Evolutionary conservation across 2,797 vertebrate genomes (phyloP).

Genomic region (Acanthornis magna): DNA sequence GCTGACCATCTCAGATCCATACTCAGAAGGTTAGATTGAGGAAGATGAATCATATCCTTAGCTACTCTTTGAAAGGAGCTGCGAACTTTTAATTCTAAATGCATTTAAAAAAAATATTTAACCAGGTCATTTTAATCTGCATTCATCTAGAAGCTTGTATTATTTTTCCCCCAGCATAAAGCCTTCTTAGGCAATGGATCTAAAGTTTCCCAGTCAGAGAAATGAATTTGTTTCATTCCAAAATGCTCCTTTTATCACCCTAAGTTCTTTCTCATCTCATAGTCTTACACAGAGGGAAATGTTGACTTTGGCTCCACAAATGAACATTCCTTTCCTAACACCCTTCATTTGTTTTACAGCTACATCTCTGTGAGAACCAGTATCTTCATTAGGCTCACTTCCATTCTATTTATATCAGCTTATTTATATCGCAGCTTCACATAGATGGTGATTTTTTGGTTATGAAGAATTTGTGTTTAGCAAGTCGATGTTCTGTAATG

Average conservation of each 20-base stretch:
- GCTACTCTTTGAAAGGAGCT: neutral
- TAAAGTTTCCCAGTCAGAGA: neutral
- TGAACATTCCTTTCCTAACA: neutral
- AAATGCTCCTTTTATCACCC: neutral
- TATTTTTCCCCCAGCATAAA: fast-evolving
- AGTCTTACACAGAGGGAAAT: neutral
- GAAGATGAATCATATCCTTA: neutral
- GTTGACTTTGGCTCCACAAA: neutral
- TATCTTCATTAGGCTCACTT: neutral
- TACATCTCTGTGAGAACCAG: neutral
- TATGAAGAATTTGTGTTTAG: neutral
- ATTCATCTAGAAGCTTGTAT: neutral
- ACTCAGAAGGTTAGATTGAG: neutral
- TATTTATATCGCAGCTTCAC: neutral
- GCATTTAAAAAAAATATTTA: neutral
- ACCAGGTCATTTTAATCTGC: neutral
- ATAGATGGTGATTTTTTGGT: neutral
- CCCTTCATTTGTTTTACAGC: neutral
- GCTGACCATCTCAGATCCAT: neutral
- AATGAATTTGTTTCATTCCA: neutral
- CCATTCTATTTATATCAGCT: neutral
- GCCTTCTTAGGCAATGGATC: fast-evolving
- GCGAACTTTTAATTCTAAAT: neutral
- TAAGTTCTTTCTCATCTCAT: neutral
- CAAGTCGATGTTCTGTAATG: neutral